A percentile compares a stretch with the other conserved stretches of the same genome.
Conservation (phyloP, 2,888 invertebrate species). For the Lydus trimaculatus region DNA sequence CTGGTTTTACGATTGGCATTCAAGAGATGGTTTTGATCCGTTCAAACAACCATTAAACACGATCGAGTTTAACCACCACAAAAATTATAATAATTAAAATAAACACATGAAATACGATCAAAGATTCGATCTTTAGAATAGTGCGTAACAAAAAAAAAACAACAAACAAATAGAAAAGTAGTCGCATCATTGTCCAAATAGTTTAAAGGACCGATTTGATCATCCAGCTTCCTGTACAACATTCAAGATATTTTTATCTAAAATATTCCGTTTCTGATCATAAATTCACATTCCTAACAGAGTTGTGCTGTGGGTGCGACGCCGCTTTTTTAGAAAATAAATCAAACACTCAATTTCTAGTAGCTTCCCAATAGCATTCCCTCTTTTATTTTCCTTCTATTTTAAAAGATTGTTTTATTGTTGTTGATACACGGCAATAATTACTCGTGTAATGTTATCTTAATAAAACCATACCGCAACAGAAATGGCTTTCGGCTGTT, state of each 20-base stretch:
- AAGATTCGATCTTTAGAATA: too few species aligned
- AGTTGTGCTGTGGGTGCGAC: constrained; percentile 17
- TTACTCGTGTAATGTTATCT: constrained; percentile 15
- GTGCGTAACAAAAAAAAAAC: too few species aligned
- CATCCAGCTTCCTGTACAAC: constrained; percentile 1
- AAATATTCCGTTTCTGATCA: constrained; percentile 8
- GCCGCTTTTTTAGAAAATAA: not conserved
- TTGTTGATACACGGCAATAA: not conserved
- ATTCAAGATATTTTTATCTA: not conserved
- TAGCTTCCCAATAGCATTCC: not conserved
- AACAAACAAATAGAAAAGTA: too few species aligned
- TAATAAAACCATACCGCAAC: constrained; percentile 20
- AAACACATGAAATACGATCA: not conserved
- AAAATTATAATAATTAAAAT: not conserved
- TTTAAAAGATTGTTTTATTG: not conserved
- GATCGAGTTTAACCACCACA: not conserved
- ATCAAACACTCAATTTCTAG: not conserved
- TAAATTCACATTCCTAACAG: constrained; percentile 24
- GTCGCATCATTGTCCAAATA: not conserved
- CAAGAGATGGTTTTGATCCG: not conserved
- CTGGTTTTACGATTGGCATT: constrained; percentile 21
- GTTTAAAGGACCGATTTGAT: not conserved
- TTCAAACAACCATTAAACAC: not conserved
- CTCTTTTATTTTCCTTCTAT: too few species aligned
- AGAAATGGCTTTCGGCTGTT: constrained; percentile 14